Evolutionary conservation across 2,888 invertebrate species (phyloP).

Genomic region (Scaeva pyrastri): DNA sequence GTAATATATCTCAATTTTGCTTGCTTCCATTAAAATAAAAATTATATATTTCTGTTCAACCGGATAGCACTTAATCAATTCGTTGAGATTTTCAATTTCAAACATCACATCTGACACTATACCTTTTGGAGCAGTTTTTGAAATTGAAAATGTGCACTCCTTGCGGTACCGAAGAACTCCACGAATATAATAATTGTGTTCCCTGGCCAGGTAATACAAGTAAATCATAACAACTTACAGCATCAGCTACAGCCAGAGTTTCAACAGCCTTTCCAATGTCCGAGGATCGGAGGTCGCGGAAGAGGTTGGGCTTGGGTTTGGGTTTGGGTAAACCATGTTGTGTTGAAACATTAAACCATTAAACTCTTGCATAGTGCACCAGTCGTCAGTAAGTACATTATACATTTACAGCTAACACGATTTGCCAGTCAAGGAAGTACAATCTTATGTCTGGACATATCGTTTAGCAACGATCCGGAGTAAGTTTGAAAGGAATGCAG

Average conservation of each 20-base stretch:
- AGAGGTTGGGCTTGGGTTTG: background rate
- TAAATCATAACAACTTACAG: conserved; percentile 42
- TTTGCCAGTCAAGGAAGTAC: conserved; percentile 36
- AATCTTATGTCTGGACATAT: conserved; percentile 35
- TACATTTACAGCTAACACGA: conserved; percentile 17
- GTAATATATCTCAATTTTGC: conserved; percentile 41
- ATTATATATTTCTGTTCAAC: conserved; percentile 18
- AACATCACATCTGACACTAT: background rate
- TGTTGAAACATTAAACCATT: conserved; percentile 41
- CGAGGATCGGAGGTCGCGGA: conserved; percentile 4
- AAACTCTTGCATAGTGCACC: conserved; percentile 38
- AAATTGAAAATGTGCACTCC: conserved; percentile 49
- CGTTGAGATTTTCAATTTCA: conserved; percentile 30
- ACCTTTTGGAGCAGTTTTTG: conserved; percentile 9
- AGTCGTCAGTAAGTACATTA: background rate
- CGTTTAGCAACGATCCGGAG: conserved; percentile 14
- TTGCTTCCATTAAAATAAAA: conserved; percentile 14
- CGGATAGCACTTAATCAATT: conserved; percentile 46
- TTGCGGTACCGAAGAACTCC: conserved; percentile 5
- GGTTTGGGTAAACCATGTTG: background rate
- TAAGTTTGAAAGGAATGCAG: conserved; percentile 15
- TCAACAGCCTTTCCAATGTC: background rate
- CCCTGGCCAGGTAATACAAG: conserved; percentile 31
- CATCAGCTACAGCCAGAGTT: background rate
- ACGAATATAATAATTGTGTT: conserved; percentile 9